phyloP scores from a whole-genome alignment of 2,888 invertebrate species.

The Athalia rosae region DNA sequence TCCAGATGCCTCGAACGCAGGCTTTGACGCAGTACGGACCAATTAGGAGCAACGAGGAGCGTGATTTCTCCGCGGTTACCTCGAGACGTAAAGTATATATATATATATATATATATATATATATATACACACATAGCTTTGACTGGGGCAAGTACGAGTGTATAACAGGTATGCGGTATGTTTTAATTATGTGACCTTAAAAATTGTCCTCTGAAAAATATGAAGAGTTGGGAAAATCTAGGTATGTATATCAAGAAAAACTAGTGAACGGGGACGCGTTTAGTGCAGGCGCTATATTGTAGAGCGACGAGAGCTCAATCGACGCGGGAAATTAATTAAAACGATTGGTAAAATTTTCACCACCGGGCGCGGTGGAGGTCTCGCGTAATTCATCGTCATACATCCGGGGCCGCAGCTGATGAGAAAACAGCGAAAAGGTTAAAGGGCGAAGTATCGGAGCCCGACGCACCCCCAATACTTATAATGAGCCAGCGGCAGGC shows the following conservation, averaged over 20 bases:
- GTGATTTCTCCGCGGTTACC: constrained; percentile 24
- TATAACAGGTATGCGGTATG: too few species aligned
- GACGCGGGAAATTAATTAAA: constrained; percentile 17
- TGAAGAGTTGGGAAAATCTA: not conserved
- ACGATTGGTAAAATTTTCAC: constrained; percentile 17
- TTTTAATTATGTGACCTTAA: not conserved
- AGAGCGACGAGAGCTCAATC: not conserved
- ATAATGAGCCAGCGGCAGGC: constrained; percentile 9
- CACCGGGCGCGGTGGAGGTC: not conserved
- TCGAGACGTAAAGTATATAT: constrained; percentile 5
- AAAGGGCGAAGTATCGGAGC: not conserved
- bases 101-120: too few species aligned
- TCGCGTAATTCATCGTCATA: not conserved
- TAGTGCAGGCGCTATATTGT: not conserved
- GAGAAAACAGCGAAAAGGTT: not conserved
- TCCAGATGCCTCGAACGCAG: constrained; percentile 37
- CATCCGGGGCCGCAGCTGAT: too few species aligned
- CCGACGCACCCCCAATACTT: not conserved
- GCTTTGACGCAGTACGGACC: constrained; percentile 17
- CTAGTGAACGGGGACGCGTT: not conserved
- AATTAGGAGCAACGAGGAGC: constrained; percentile 22
- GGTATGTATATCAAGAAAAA: not conserved
- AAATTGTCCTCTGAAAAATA: constrained; percentile 10
- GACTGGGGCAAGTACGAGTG: not conserved
- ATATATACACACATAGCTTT: too few species aligned